Evolutionary conservation across 37 sponge, comb jelly and placozoan species (phyloP).

Genomic region (Geodia barretti): DNA sequence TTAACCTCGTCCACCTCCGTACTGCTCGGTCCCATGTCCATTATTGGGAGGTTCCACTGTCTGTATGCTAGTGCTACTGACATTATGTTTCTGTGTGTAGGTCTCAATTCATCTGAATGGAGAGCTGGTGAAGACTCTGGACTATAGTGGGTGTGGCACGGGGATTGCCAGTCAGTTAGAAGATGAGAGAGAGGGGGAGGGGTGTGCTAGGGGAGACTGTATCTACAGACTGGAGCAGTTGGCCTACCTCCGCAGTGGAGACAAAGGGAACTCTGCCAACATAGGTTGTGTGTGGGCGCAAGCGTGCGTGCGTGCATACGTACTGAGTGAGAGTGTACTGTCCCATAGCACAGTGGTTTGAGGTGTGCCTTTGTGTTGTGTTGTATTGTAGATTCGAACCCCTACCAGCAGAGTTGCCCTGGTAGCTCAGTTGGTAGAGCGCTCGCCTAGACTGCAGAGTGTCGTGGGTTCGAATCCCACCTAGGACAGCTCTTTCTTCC

Average conservation of each 20-base stretch:
- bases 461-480: no score
- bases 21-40: neutral
- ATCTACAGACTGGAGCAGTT: constrained; percentile 72
- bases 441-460: no score
- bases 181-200: neutral
- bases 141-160: neutral
- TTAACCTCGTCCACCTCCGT: no score
- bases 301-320: neutral
- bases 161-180: neutral
- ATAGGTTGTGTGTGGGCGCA: constrained; percentile 61
- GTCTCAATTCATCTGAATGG: constrained; percentile 46
- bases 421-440: no score
- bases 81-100: constrained; percentile 8
- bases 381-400: no score
- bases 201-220: constrained; percentile 1
- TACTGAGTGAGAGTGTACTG: no score
- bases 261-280: constrained; percentile 95
- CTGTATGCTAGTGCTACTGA: neutral
- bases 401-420: no score
- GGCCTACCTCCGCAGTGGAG: constrained; percentile 93
- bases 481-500: no score
- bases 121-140: constrained; percentile 11
- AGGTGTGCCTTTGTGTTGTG: no score
- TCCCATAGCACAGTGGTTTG: no score
- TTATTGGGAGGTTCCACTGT: neutral